Evolutionary conservation across 1,140 invertebrate genomes (phyloP).

Genomic region (Ctenoplectra terminalis): DNA sequence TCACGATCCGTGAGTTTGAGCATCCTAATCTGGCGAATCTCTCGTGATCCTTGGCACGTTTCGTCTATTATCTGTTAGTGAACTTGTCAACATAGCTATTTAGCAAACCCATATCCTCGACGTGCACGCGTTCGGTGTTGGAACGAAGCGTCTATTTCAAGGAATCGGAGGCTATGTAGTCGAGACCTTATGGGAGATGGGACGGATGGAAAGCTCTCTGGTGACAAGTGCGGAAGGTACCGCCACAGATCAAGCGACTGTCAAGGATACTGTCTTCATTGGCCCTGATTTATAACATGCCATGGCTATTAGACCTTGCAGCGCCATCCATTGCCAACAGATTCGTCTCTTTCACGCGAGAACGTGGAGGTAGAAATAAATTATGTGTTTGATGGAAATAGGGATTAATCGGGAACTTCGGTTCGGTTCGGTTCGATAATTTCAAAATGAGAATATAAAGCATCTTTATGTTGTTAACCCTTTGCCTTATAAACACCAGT

Average conservation of each 20-base stretch:
- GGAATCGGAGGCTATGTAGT: neutral
- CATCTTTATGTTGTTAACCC: too few species aligned
- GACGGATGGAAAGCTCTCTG: neutral
- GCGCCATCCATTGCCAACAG: neutral
- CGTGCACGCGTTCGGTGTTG: neutral
- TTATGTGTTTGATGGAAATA: neutral
- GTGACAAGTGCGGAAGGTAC: neutral
- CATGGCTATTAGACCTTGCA: neutral
- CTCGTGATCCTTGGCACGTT: constrained; percentile 1
- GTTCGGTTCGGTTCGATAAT: too few species aligned
- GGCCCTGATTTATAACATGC: neutral
- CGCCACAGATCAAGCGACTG: constrained; percentile 3
- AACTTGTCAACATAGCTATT: constrained; percentile 18
- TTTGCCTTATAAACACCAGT: too few species aligned
- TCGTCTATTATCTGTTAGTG: constrained; percentile 7
- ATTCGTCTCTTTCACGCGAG: neutral
- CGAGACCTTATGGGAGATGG: neutral
- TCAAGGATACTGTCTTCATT: constrained; percentile 5
- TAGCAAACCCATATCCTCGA: constrained; percentile 1
- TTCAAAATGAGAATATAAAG: too few species aligned
- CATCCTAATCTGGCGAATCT: constrained; percentile 1
- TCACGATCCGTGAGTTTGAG: neutral
- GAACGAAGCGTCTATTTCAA: neutral
- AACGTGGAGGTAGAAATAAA: neutral
- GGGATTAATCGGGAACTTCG: neutral